Evolutionary conservation across 2,888 invertebrate species (phyloP).

Genomic region (Deroplatys truncata): DNA sequence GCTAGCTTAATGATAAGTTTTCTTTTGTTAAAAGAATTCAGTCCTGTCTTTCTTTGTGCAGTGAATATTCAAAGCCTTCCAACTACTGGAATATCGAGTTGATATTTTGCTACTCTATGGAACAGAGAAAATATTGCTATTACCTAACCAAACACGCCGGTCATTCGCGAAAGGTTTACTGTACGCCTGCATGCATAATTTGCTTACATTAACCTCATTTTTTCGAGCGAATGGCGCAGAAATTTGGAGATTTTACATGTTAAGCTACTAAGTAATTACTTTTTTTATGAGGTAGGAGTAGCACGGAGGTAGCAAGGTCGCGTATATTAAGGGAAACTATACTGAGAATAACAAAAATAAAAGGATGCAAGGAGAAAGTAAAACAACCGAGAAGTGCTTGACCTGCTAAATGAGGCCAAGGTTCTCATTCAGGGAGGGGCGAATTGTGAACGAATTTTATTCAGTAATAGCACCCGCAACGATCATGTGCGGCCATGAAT

Average conservation of each 20-base stretch:
- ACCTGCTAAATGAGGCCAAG: background rate
- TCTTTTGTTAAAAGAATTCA: too few relatives aligned
- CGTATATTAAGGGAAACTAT: background rate
- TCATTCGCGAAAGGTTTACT: background rate
- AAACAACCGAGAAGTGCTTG: background rate
- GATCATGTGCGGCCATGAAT: background rate
- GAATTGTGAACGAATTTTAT: background rate
- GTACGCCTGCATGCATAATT: background rate
- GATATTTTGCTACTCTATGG: too few relatives aligned
- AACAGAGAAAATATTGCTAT: background rate
- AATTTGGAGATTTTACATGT: background rate
- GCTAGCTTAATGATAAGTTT: too few relatives aligned
- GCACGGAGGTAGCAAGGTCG: background rate
- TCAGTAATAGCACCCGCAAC: background rate
- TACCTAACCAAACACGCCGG: background rate
- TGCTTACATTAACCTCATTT: background rate
- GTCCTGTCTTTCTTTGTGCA: too few relatives aligned
- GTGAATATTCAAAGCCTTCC: too few relatives aligned
- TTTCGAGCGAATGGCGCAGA: background rate
- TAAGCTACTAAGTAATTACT: background rate
- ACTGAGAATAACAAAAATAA: background rate
- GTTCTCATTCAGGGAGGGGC: background rate
- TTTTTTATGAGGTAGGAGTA: background rate
- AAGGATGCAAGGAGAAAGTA: background rate
- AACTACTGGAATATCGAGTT: too few relatives aligned